phyloP scores from a whole-genome alignment of 1,140 invertebrate genomes.

The Drosophila lini region DNA sequence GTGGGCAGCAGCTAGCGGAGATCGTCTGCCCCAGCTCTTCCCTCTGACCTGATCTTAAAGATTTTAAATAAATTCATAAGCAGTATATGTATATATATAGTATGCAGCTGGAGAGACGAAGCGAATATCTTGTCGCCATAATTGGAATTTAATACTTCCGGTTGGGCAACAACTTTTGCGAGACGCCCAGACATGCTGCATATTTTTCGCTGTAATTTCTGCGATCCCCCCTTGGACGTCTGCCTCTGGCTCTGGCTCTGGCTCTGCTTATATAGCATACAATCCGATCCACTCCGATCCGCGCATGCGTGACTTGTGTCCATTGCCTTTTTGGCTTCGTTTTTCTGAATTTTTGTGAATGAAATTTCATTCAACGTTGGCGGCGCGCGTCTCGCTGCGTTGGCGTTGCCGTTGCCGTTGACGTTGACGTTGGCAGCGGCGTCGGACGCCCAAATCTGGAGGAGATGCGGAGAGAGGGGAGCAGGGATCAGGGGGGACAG shows the following conservation, averaged over 20 bases:
- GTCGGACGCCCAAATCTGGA: constrained; percentile 48
- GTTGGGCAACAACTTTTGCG: constrained; percentile 48
- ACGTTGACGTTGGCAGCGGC: constrained; percentile 19
- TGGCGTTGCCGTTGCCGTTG: constrained; percentile 52
- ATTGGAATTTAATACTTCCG: constrained; percentile 79
- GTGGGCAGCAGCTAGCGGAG: constrained; percentile 57
- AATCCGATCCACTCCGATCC: constrained; percentile 26
- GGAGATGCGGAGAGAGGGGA: constrained; percentile 16
- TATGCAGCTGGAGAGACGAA: constrained; percentile 14
- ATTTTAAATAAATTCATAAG: constrained; percentile 57
- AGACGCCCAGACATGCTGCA: constrained; percentile 54
- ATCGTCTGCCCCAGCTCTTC: neutral
- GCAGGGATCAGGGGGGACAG: too few species aligned
- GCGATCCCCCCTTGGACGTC: constrained; percentile 22
- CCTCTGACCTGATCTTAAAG: constrained; percentile 1
- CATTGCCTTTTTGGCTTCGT: constrained; percentile 74
- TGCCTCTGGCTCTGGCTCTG: constrained; percentile 4
- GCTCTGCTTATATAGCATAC: constrained; percentile 3
- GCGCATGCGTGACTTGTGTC: constrained; percentile 81
- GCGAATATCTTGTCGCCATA: constrained; percentile 72
- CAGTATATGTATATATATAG: neutral
- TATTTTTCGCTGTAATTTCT: constrained; percentile 64
- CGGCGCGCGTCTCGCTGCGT: constrained; percentile 58
- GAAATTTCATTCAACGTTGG: constrained; percentile 80
- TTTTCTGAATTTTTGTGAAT: constrained; percentile 79